A percentile compares a stretch with the other conserved stretches of the same genome.
Evolutionary conservation across 2,797 vertebrate genomes (phyloP).

Genomic region (Falco novaeseelandiae): DNA sequence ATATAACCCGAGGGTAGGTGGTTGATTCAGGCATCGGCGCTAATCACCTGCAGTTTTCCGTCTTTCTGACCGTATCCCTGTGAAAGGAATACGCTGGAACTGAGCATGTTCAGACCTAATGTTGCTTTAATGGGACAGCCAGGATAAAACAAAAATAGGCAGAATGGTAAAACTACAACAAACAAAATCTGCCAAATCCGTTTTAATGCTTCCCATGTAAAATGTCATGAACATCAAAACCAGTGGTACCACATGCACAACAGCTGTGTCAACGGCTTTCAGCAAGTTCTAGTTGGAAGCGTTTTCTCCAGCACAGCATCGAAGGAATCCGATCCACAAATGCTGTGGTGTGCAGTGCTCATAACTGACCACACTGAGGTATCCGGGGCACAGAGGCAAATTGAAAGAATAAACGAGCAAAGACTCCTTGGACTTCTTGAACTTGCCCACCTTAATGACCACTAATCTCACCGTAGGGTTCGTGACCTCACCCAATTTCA

Average conservation of each 20-base stretch:
- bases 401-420: not conserved
- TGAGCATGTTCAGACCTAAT: not conserved
- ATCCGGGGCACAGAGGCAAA: not conserved
- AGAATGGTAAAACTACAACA: not conserved
- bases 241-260: not conserved
- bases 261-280: not conserved
- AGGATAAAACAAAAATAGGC: not conserved
- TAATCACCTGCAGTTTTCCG: not conserved
- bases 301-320: not conserved
- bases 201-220: not conserved
- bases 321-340: not conserved
- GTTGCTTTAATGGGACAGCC: not conserved
- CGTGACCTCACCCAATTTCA: not conserved
- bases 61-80: not conserved
- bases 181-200: not conserved
- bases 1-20: not conserved
- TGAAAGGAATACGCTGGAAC: not conserved
- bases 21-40: not conserved
- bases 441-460: not conserved
- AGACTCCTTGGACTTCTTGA: not conserved
- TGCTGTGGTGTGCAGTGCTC: fast-evolving
- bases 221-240: not conserved
- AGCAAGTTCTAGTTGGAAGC: not conserved
- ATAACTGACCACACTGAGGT: fast-evolving
- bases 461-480: not conserved